Conservation (phyloP, 2,888 invertebrate species). For the Aproaerema taeniolella region DNA sequence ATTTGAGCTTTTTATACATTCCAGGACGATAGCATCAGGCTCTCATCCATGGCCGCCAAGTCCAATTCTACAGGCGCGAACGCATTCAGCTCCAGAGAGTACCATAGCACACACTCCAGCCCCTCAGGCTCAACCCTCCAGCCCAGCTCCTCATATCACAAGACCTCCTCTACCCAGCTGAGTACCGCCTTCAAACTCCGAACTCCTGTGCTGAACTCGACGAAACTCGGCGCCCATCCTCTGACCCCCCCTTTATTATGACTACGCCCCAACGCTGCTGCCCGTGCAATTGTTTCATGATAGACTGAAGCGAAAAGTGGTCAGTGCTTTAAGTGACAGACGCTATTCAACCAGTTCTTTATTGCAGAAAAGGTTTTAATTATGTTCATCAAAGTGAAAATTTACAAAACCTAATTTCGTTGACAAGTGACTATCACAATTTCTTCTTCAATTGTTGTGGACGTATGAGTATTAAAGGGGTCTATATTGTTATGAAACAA, state of each 20-base stretch:
- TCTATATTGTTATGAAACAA: constrained; percentile 44
- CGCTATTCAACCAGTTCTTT: constrained; percentile 6
- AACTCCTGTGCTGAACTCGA: constrained; percentile 77
- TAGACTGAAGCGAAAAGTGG: constrained; percentile 1
- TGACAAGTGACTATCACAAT: too few relatives aligned
- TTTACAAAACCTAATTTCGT: too few relatives aligned
- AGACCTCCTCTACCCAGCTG: constrained; percentile 74
- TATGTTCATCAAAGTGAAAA: too few relatives aligned
- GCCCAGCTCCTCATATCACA: constrained; percentile 54
- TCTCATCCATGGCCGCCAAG: constrained; percentile 90
- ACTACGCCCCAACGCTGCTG: constrained; percentile 51
- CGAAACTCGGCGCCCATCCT: constrained; percentile 74
- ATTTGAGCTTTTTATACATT: too few relatives aligned
- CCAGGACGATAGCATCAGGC: constrained; percentile 75
- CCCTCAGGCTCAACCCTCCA: constrained; percentile 37
- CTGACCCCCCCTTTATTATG: constrained; percentile 52
- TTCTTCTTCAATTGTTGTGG: too few relatives aligned
- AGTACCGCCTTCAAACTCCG: constrained; percentile 78
- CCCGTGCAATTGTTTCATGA: constrained; percentile 53
- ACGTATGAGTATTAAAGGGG: too few relatives aligned
- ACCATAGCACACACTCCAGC: constrained; percentile 59
- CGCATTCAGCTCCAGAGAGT: constrained; percentile 85
- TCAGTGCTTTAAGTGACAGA: constrained; percentile 4
- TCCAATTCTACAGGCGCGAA: constrained; percentile 84
- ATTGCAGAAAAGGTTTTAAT: constrained; percentile 4